Evolutionary conservation across 30 jellyfish, hydroid and myxozoan genomes (phyloP).

Genomic region (Rhopilema esculentum): DNA sequence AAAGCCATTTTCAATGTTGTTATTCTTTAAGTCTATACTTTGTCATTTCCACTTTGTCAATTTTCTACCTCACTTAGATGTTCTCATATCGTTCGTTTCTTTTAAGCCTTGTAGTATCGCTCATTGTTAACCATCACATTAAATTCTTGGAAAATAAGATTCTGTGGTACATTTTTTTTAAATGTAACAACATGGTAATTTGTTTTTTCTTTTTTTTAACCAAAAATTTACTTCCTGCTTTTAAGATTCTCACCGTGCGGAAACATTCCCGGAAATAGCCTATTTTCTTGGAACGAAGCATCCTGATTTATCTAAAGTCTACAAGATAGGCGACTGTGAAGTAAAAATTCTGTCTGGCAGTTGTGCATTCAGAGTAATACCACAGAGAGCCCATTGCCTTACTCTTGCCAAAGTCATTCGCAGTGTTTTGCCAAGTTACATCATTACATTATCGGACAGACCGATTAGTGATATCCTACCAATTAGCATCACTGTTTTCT

Average conservation of each 20-base stretch:
- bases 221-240: background rate
- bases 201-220: background rate
- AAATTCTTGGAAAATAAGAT: no score
- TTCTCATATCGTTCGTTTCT: background rate
- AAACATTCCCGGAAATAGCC: constrained; percentile 58
- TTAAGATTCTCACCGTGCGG: constrained; percentile 32
- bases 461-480: constrained; percentile 71
- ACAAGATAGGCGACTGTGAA: constrained; percentile 77
- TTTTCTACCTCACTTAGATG: background rate
- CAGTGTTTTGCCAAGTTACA: constrained; percentile 74
- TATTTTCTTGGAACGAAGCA: constrained; percentile 61
- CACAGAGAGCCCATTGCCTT: constrained; percentile 81
- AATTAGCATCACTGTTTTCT: constrained; percentile 66
- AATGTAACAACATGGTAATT: no score
- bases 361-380: constrained; percentile 78
- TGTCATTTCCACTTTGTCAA: background rate
- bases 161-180: no score
- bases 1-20: no score
- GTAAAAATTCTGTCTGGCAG: constrained; percentile 76
- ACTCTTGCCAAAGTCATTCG: constrained; percentile 75
- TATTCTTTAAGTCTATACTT: background rate
- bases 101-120: no score
- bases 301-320: constrained; percentile 55
- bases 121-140: no score
- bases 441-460: constrained; percentile 31